phyloP scores from a whole-genome alignment of 1,140 invertebrate species.

The Vollenhovia emeryi region DNA sequence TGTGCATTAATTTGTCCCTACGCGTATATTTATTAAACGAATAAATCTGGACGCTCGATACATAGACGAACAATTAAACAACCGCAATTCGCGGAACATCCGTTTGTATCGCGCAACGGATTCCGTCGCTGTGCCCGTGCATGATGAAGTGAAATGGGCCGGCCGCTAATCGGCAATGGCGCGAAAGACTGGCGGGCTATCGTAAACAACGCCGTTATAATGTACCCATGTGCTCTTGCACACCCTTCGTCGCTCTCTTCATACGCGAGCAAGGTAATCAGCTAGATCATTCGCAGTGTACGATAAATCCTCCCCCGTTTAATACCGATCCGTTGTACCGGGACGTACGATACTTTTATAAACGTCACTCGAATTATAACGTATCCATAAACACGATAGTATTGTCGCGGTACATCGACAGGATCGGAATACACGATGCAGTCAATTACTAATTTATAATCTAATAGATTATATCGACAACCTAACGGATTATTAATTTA shows the following conservation, averaged over 20 bases:
- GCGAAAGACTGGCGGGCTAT: constrained; percentile 73
- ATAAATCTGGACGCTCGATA: not conserved
- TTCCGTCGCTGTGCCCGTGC: constrained; percentile 43
- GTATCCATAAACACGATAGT: not conserved
- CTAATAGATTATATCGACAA: too few relatives aligned
- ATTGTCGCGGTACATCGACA: not conserved
- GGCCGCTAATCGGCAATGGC: constrained; percentile 70
- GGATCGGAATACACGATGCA: not conserved
- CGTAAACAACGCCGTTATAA: constrained; percentile 77
- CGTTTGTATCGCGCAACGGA: constrained; percentile 39
- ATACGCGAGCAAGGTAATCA: constrained; percentile 29
- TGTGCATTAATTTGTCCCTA: not conserved
- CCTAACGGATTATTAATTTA: too few relatives aligned
- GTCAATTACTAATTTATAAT: not conserved
- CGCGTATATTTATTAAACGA: constrained; percentile 2
- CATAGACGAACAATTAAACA: constrained; percentile 40
- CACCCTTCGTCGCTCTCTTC: constrained; percentile 58
- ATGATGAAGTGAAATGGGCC: constrained; percentile 70
- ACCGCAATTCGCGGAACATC: constrained; percentile 45
- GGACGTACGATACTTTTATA: not conserved
- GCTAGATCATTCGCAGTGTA: not conserved
- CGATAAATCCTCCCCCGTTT: not conserved
- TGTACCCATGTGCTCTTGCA: constrained; percentile 65
- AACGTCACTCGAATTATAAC: not conserved
- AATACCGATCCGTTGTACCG: not conserved